Percentiles rank a stretch among this genome's conserved stretches.
Evolutionary conservation across 2,888 invertebrate species (phyloP).

Genomic region (Pseudeuparius sepicola): DNA sequence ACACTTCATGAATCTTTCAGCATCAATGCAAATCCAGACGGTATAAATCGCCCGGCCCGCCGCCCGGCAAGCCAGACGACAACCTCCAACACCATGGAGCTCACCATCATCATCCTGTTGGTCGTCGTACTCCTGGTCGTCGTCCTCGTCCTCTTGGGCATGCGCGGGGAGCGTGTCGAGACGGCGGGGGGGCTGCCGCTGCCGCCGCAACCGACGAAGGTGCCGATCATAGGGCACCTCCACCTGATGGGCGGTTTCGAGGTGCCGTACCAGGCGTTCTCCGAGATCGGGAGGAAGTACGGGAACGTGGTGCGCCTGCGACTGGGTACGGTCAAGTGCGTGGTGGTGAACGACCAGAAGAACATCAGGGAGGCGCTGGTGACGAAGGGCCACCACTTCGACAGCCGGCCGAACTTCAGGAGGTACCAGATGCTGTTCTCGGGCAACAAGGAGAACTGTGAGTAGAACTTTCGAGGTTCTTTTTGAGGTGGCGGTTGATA

Average conservation of each 20-base stretch:
- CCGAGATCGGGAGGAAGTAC: conserved; percentile 41
- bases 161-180: background rate
- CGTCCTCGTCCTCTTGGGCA: background rate
- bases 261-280: conserved; percentile 51
- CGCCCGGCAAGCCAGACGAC: too few relatives aligned
- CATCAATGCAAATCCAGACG: too few relatives aligned
- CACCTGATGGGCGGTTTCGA: conserved; percentile 47
- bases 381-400: conserved; percentile 50
- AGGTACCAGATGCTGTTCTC: conserved; percentile 53
- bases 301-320: conserved; percentile 47
- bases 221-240: conserved; percentile 49
- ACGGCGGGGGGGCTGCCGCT: background rate
- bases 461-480: too few relatives aligned
- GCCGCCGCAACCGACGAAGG: conserved; percentile 45
- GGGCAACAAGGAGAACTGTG: conserved; percentile 58
- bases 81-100: too few relatives aligned
- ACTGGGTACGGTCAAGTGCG: conserved; percentile 45
- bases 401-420: conserved; percentile 53
- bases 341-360: conserved; percentile 49
- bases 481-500: too few relatives aligned
- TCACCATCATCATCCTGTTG: too few relatives aligned
- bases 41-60: too few relatives aligned
- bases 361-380: conserved; percentile 49
- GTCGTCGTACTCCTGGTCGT: background rate
- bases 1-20: too few relatives aligned